Conservation (phyloP, 2,113 vertebrate species). For the Gambusia affinis region DNA sequence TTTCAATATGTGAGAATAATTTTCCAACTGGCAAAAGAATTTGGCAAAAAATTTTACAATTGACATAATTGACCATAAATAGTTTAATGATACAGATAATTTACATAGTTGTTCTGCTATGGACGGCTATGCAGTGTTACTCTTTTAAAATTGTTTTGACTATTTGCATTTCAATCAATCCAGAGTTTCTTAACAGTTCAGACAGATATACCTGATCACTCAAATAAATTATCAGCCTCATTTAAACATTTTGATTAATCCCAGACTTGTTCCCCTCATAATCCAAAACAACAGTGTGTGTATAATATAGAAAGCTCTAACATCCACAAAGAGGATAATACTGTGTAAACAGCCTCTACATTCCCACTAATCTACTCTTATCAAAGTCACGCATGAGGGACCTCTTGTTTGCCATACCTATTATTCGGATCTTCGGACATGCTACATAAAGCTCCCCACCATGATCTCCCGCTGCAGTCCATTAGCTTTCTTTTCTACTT, state of each 20-base stretch:
- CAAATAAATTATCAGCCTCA: background rate
- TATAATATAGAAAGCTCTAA: background rate
- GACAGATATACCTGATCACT: too few relatives aligned
- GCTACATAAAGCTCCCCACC: conserved; percentile 11
- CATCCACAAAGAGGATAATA: background rate
- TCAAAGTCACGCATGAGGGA: background rate
- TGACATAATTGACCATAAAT: too few relatives aligned
- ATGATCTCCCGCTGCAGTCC: conserved; percentile 38
- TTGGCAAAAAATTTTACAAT: too few relatives aligned
- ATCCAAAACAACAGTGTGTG: background rate
- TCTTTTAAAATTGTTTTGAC: too few relatives aligned
- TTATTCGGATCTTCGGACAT: conserved; percentile 9
- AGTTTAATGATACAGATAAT: too few relatives aligned
- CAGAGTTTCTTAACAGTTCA: too few relatives aligned
- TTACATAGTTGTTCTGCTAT: too few relatives aligned
- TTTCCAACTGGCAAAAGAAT: too few relatives aligned
- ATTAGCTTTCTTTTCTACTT: conserved; percentile 42
- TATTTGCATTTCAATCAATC: too few relatives aligned
- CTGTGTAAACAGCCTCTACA: background rate
- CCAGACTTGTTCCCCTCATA: background rate
- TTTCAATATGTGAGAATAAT: too few relatives aligned
- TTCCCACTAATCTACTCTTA: background rate
- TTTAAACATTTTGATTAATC: background rate
- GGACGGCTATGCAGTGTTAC: too few relatives aligned
- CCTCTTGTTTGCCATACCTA: conserved; percentile 14